phyloP scores from a whole-genome alignment of 53 echinoderm and acorn worm species.

The Hippasteria phrygiana region DNA sequence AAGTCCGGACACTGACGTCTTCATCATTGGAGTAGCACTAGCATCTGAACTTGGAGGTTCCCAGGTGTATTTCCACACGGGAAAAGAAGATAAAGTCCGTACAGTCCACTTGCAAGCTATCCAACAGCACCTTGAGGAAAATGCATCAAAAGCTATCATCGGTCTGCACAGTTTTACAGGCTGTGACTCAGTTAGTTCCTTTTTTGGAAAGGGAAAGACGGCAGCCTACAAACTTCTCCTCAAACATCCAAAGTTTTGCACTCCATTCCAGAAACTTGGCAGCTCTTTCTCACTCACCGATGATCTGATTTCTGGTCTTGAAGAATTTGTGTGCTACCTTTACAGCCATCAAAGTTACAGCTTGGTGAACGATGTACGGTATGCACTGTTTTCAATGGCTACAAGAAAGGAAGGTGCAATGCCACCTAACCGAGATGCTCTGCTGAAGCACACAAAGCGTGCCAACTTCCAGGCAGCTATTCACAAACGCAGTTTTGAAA shows the following conservation, averaged over 20 bases:
- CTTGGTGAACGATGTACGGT: slow-evolving; percentile 32
- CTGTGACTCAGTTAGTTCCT: slow-evolving; percentile 72
- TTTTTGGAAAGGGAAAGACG: slow-evolving; percentile 70
- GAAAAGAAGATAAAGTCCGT: slow-evolving; percentile 56
- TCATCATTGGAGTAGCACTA: slow-evolving; percentile 56
- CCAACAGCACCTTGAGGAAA: slow-evolving; percentile 14
- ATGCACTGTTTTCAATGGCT: slow-evolving; percentile 26
- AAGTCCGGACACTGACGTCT: slow-evolving; percentile 76
- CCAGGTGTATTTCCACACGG: slow-evolving; percentile 71
- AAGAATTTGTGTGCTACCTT: slow-evolving; percentile 54
- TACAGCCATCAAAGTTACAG: slow-evolving; percentile 16
- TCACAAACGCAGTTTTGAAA: slow-evolving; percentile 2
- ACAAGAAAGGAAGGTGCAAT: slow-evolving; percentile 15
- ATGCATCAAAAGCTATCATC: slow-evolving; percentile 33
- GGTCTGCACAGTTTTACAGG: slow-evolving; percentile 72
- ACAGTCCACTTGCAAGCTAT: slow-evolving; percentile 58
- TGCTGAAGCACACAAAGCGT: slow-evolving; percentile 33
- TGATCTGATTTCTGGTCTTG: slow-evolving; percentile 23
- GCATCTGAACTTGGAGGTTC: slow-evolving; percentile 21
- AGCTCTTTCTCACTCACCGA: background rate
- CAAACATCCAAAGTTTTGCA: slow-evolving; percentile 19
- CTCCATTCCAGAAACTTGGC: slow-evolving; percentile 37
- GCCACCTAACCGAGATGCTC: slow-evolving; percentile 58
- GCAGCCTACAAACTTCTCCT: slow-evolving; percentile 47
- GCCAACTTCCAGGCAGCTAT: slow-evolving; percentile 46